These are phyloP conservation scores for Ormyrus nitidulus DNA, from an alignment of 2,888 invertebrate genomes.

Conservation along the genomic window DNA sequence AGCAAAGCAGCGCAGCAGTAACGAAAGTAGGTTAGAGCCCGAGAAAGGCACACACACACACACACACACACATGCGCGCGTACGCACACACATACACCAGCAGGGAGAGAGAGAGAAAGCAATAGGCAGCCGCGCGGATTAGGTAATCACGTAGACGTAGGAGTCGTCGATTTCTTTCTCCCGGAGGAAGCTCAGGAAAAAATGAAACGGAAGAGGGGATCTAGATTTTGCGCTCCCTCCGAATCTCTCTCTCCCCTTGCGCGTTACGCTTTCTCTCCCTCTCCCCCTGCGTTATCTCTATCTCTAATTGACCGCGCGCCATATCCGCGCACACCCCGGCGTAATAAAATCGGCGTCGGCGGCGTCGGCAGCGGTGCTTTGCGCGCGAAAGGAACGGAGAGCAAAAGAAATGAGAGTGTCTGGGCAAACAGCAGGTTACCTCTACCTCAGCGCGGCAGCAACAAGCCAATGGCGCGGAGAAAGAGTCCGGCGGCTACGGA, in stretches of 20 bases:
- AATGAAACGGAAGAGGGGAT: neutral
- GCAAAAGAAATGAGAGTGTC: neutral
- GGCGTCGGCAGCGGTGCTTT: too few relatives aligned
- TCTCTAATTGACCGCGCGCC: conserved; percentile 10
- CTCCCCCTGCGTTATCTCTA: neutral
- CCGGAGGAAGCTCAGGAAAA: neutral
- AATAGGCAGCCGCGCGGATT: conserved; percentile 23
- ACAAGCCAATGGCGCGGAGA: conserved; percentile 33
- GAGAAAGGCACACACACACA: neutral
- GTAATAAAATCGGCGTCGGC: neutral
- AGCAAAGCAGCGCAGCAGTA: neutral
- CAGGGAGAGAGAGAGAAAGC: too few relatives aligned
- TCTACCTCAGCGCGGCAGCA: conserved; percentile 39
- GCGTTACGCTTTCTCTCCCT: neutral
- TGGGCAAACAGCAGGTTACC: conserved; percentile 20
- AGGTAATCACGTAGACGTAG: conserved; percentile 33
- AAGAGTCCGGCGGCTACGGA: conserved; percentile 45
- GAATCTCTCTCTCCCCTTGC: conserved; percentile 1
- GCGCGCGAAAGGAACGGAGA: neutral
- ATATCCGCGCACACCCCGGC: neutral
- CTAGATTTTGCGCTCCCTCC: neutral
- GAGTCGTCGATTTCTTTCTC: neutral
- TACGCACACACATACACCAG: neutral
- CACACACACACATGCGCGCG: too few relatives aligned
- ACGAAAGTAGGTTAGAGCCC: conserved; percentile 43